These are phyloP conservation scores for Penelope pileata DNA, from an alignment of 2,113 vertebrate species.

Conservation along the genomic window DNA sequence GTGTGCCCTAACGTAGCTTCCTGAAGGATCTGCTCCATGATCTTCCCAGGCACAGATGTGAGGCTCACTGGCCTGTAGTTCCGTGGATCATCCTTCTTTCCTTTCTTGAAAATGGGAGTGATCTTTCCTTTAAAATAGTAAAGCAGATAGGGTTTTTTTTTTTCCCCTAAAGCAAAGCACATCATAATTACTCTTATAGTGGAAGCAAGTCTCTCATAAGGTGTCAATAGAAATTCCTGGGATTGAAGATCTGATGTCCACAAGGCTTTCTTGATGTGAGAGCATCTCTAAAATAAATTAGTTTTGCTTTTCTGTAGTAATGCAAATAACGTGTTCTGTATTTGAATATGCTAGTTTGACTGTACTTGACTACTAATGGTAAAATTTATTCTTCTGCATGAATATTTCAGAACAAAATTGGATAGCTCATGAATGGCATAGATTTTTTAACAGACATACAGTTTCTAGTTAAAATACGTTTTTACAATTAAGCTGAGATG, in stretches of 20 bases:
- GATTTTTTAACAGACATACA: neutral
- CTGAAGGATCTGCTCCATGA: no score
- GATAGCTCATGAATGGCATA: neutral
- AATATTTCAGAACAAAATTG: neutral
- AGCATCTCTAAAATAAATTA: neutral
- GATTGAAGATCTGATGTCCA: neutral
- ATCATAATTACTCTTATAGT: neutral
- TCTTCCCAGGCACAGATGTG: no score
- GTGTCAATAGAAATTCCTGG: neutral
- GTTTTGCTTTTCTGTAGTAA: neutral
- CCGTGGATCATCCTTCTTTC: neutral
- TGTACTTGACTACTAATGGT: neutral
- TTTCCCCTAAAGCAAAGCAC: neutral
- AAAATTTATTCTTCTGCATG: neutral
- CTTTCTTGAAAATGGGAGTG: neutral
- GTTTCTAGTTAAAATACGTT: neutral
- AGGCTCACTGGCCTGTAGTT: no score
- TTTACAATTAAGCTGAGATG: neutral
- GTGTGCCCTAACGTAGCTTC: no score
- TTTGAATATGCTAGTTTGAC: neutral
- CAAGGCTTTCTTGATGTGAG: neutral
- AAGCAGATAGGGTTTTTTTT: neutral
- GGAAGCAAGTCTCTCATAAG: neutral
- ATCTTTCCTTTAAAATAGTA: neutral
- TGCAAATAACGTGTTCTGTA: neutral